A percentile compares a stretch with the other conserved stretches of the same genome.
These are phyloP conservation scores for Propithecus perrieri DNA, from an alignment of 2,797 vertebrate species.

Conservation along the genomic window DNA sequence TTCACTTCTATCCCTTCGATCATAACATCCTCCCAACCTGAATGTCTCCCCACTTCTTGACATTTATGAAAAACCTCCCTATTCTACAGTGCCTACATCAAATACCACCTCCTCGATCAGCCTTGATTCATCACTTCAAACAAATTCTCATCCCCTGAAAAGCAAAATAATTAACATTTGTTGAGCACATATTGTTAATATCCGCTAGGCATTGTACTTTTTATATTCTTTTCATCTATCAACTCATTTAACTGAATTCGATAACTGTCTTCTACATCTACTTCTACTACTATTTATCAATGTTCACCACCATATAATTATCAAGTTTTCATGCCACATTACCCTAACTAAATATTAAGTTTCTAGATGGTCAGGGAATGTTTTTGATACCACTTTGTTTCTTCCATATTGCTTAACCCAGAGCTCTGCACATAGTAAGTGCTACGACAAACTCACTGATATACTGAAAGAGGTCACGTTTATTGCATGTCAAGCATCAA, in stretches of 20 bases:
- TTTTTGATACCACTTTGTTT: neutral
- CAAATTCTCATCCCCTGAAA: neutral
- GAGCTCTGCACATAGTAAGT: neutral
- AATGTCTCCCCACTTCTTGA: neutral
- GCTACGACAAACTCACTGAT: neutral
- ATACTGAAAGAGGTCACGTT: neutral
- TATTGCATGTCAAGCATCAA: neutral
- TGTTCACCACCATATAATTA: neutral
- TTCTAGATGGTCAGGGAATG: neutral
- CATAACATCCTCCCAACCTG: neutral
- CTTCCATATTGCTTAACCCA: neutral
- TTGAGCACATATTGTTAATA: neutral
- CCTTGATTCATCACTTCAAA: slow-evolving; percentile 7
- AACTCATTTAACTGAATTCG: slow-evolving; percentile 46
- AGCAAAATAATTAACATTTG: slow-evolving; percentile 48
- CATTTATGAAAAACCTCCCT: neutral
- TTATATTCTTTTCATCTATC: neutral
- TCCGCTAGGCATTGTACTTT: neutral
- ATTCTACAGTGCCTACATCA: neutral
- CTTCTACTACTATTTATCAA: neutral
- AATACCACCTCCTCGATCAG: neutral
- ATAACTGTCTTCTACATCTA: neutral
- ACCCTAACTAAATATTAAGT: slow-evolving; percentile 19
- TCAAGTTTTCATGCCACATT: neutral
- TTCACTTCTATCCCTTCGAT: neutral